These are phyloP conservation scores for Carassius carassius DNA, from an alignment of 2,113 vertebrate species.

Conservation along the genomic window DNA sequence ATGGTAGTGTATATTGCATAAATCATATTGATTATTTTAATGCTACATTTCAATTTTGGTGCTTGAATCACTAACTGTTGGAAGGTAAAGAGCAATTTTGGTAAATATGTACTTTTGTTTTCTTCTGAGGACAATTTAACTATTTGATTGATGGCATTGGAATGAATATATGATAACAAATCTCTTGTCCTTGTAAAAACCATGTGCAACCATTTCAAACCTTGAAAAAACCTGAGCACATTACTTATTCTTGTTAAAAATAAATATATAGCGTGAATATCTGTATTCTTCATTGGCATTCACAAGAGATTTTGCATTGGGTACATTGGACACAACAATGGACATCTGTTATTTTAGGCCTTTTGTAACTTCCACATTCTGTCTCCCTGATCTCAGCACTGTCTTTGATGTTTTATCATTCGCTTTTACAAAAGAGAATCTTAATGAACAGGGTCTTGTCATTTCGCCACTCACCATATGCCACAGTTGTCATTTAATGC, in stretches of 20 bases:
- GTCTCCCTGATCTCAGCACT: neutral
- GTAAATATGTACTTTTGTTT: neutral
- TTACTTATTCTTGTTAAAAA: neutral
- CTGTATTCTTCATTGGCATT: neutral
- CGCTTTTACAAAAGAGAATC: slow-evolving; percentile 51
- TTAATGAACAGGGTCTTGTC: slow-evolving; percentile 60
- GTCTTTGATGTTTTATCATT: slow-evolving; percentile 16
- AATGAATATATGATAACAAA: neutral
- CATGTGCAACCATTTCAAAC: neutral
- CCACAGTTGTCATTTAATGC: slow-evolving; percentile 58
- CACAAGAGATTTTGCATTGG: neutral
- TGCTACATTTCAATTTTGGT: neutral
- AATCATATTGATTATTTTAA: neutral
- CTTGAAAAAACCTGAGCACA: neutral
- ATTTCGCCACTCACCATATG: slow-evolving; percentile 65
- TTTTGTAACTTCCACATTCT: neutral
- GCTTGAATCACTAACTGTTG: neutral
- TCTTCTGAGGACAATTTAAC: neutral
- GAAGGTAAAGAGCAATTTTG: neutral
- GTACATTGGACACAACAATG: neutral
- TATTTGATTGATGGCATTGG: neutral
- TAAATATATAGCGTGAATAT: neutral
- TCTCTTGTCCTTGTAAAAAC: neutral
- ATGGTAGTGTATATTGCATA: neutral
- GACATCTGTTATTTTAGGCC: neutral